Conservation (phyloP, 2,888 invertebrate species). For the Cephalotes varians region DNA sequence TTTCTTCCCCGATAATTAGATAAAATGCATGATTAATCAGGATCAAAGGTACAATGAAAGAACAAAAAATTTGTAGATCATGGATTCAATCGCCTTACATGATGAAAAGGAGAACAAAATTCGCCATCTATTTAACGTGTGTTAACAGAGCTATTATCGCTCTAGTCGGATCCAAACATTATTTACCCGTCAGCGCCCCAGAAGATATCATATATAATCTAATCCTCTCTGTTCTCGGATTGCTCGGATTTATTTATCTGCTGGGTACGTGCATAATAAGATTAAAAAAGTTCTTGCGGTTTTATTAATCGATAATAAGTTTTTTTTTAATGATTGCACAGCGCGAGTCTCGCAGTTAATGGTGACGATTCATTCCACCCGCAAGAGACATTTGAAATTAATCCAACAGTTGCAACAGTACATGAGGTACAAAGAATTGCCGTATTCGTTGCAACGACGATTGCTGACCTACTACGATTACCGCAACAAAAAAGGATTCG, state of each 20-base stretch:
- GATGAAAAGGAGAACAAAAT: constrained; percentile 65
- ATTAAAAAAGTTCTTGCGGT: not conserved
- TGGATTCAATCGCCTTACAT: constrained; percentile 79
- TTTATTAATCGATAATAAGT: not conserved
- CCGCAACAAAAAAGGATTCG: constrained; percentile 84
- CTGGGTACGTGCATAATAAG: constrained; percentile 70
- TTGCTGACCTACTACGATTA: constrained; percentile 84
- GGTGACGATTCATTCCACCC: constrained; percentile 72
- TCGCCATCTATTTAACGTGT: constrained; percentile 76
- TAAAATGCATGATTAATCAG: not conserved
- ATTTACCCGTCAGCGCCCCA: constrained; percentile 72
- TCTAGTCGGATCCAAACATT: constrained; percentile 78
- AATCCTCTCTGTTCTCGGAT: constrained; percentile 77
- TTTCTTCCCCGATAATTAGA: not conserved
- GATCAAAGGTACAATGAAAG: not conserved
- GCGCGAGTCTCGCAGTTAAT: constrained; percentile 77
- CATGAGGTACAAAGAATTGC: constrained; percentile 85
- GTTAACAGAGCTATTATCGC: constrained; percentile 79
- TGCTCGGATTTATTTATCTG: constrained; percentile 79
- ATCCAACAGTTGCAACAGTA: constrained; percentile 85
- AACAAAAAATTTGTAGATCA: constrained; percentile 69
- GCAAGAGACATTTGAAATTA: constrained; percentile 73
- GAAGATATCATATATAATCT: constrained; percentile 81
- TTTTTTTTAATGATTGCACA: constrained; percentile 1
- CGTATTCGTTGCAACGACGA: constrained; percentile 81